phyloP scores from a whole-genome alignment of 2,888 invertebrate genomes.

The Osmoderma eremita region DNA sequence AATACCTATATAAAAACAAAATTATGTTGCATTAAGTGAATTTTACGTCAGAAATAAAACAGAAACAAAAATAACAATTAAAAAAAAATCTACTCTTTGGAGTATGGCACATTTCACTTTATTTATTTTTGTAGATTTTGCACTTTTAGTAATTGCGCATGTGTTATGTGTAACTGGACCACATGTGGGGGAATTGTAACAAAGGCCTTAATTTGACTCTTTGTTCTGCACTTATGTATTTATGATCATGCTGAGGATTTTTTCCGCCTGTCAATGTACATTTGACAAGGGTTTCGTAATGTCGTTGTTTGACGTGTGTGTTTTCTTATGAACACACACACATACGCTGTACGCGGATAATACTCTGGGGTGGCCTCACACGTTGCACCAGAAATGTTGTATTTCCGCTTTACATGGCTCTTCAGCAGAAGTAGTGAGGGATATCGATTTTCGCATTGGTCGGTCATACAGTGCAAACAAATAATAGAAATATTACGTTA shows the following conservation, averaged over 20 bases:
- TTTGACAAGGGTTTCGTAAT: constrained; percentile 34
- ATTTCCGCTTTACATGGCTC: constrained; percentile 27
- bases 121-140: no score
- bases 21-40: no score
- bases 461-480: neutral
- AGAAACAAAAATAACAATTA: no score
- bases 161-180: no score
- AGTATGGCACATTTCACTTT: no score
- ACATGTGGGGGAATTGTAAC: neutral
- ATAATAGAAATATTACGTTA: no score
- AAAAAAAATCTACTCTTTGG: no score
- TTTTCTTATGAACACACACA: constrained; percentile 28
- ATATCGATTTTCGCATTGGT: constrained; percentile 20
- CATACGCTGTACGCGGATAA: neutral
- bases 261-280: constrained; percentile 29
- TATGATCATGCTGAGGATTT: constrained; percentile 20
- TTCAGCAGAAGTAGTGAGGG: neutral
- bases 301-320: constrained; percentile 30
- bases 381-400: constrained; percentile 18
- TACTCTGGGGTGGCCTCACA: constrained; percentile 25
- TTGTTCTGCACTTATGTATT: constrained; percentile 26
- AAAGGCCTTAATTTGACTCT: constrained; percentile 27
- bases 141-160: no score
- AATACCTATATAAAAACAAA: no score
- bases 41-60: no score